Evolutionary conservation across 92 coral and sea anemone species (phyloP), one percentile per base, ranked within the genome.

Genomic region (Actinostola sp.): DNA sequence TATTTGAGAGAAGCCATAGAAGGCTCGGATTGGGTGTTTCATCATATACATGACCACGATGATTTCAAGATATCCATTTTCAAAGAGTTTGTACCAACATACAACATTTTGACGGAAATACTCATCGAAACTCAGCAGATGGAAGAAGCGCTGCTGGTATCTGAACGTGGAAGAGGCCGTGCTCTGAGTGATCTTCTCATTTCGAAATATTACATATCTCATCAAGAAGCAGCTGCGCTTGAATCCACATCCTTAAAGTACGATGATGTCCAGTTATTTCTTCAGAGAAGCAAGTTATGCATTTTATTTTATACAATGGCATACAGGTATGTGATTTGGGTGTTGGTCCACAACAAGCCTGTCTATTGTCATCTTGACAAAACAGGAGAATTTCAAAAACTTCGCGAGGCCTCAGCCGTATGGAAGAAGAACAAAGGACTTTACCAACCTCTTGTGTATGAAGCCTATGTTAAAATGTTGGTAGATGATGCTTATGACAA

Each of bases 131-230:
- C 61, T 23, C 60, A 45, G 42, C 61, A 32, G 80, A 15, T 39
- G 8, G 63, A 61, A 24, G 80, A 75, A 62, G 78, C 78, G 8
- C 78, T 72, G 16, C 55, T 72, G 27, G 69, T 72, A 11, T 72
- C 68, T 9, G 78, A 72, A 28, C 69, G 69, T 60, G 66, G 69
- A 21, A 20, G 69, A 72, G 78, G 57, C 45, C 78, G 78, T 28
- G 68, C 78, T 43, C 60, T 72, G 31, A 24, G 58, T 14, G 69
- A 72, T 44, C 68, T 60, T 13, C 45, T 72, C 15, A 3, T 30
- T 2, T 0, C 35, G 0, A 61, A 59, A 19, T 72, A 72, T 21
- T 5, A 16, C 34, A 24, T 57, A 25, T 8, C 63, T 9, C 14
- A 4, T 36, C 45, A 20, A 11, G 26, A 32, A 8, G 31, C 31